A percentile compares a stretch with the other conserved stretches of the same genome.
Conservation (phyloP, 2,113 vertebrate genomes). For the Hippocampus abdominalis region DNA sequence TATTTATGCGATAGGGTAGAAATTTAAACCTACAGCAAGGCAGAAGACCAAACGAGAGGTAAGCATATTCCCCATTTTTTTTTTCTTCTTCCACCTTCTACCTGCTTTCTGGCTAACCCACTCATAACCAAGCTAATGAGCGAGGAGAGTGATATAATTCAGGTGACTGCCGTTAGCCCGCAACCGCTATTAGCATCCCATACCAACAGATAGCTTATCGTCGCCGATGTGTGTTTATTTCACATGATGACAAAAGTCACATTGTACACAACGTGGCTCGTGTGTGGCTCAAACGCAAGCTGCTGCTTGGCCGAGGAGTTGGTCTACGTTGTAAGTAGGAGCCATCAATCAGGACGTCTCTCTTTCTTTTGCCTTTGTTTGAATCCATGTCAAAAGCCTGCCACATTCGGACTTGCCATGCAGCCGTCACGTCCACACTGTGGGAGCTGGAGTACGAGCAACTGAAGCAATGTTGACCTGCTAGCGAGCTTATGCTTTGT, state of each 20-base stretch:
- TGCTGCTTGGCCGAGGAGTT: conserved; percentile 10
- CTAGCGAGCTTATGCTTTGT: background rate
- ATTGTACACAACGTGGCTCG: background rate
- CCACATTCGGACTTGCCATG: conserved; percentile 39
- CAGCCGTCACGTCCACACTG: conserved; percentile 18
- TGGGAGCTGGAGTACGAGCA: conserved; percentile 12
- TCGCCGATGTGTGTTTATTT: conserved; percentile 5
- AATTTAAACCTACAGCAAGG: conserved; percentile 10
- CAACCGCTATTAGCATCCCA: conserved; percentile 38
- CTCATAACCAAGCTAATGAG: conserved; percentile 47
- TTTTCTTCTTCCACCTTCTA: conserved; percentile 3
- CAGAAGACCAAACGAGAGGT: conserved; percentile 53
- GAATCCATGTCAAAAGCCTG: conserved; percentile 58
- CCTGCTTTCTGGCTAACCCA: conserved; percentile 11
- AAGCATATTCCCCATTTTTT: conserved; percentile 25
- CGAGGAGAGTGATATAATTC: conserved; percentile 25
- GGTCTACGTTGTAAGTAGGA: conserved; percentile 10
- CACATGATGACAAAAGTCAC: background rate
- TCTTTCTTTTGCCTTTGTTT: conserved; percentile 64
- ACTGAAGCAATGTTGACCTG: background rate
- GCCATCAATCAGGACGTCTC: conserved; percentile 26
- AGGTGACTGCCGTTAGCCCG: conserved; percentile 58
- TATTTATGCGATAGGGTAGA: conserved; percentile 6
- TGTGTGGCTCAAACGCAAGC: conserved; percentile 5
- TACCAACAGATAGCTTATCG: conserved; percentile 13